Conservation (phyloP, 2,888 invertebrate genomes). For the Drosophila macrospina region DNA sequence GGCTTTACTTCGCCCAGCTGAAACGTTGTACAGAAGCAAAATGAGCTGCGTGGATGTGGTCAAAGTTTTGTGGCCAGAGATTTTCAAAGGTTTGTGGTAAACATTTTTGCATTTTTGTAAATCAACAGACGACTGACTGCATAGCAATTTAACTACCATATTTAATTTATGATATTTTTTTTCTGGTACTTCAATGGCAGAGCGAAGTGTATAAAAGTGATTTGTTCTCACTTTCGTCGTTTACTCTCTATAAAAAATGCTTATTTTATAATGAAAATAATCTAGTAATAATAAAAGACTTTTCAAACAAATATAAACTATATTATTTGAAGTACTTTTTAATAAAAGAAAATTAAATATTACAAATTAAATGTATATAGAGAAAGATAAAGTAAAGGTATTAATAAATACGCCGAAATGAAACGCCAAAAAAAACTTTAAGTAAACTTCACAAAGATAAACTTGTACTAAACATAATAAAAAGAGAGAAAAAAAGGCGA, state of each 20-base stretch:
- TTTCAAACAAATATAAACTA: background rate
- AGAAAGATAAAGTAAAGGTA: background rate
- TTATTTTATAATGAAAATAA: too few relatives aligned
- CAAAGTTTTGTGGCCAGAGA: slow-evolving; percentile 46
- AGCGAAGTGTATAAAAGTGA: too few relatives aligned
- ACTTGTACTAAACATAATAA: slow-evolving; percentile 33
- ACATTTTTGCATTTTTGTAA: slow-evolving; percentile 17
- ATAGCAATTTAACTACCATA: slow-evolving; percentile 6
- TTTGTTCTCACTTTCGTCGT: too few relatives aligned
- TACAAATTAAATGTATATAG: too few relatives aligned
- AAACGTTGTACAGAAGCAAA: slow-evolving; percentile 21
- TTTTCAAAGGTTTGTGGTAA: slow-evolving; percentile 42
- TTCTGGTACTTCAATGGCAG: background rate
- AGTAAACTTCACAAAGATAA: slow-evolving; percentile 59
- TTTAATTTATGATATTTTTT: background rate
- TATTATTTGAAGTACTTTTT: slow-evolving; percentile 13
- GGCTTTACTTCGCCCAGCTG: background rate
- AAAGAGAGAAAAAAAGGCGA: background rate
- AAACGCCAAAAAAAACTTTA: slow-evolving; percentile 51
- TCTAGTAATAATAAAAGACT: background rate
- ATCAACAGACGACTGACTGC: background rate
- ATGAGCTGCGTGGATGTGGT: slow-evolving; percentile 37
- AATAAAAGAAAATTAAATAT: background rate
- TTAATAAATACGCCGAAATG: slow-evolving; percentile 28
- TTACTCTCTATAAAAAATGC: too few relatives aligned